Base-by-base conservation (phyloP, 2,888 invertebrate genomes). In the Eutolmus rufibarbis region DNA sequence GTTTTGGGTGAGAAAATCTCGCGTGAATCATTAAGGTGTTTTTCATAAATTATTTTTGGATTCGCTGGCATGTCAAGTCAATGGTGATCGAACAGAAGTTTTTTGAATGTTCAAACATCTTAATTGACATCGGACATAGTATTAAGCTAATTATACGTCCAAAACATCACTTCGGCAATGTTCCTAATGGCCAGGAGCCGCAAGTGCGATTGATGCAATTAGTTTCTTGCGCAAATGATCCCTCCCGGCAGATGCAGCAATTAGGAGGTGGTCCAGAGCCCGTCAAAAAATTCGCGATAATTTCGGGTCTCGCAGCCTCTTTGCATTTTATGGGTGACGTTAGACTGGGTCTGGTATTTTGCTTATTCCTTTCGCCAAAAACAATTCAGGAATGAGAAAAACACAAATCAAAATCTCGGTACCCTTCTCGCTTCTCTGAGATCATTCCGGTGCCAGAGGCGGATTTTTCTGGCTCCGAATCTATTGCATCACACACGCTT, bases 1-100 rank as follows among this genome's bases (percentile, higher is more conserved):
- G 86, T 86, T 79, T 86, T 88, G 86, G 88, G 74, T 51, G 88
- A 81, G 86, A 81, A 86, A 82, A 81, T 86, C 82, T 81, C 43
- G 74, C 76, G 82, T 88, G 86, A 88, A 74, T 88, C 88, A 88
- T 86, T 88, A 86, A 88, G 82, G 86, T 86, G 88, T 74, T 88
- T 88, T 88, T 88, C 82, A 76, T 82, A 86, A 87, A 77, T 86
- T 88, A 88, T 88, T 88, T 88, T 88, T 86, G 82, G 88, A 86
- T 23, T n/a, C 81, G 19, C 34, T 86, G 86, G 76, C 76, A 82
- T 46, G 51, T 56, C 82, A 78, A 78, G 78, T 76, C 40, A 76
- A 34, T 76, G 76, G 37, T 43, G 78, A 78, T 78, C 78, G 78
- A 78, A 46, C 37, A 40, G 37, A 34, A 40, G 28, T 46, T 46